Evolutionary conservation across 2,888 invertebrate genomes (phyloP).

Genomic region (Salticus scenicus): DNA sequence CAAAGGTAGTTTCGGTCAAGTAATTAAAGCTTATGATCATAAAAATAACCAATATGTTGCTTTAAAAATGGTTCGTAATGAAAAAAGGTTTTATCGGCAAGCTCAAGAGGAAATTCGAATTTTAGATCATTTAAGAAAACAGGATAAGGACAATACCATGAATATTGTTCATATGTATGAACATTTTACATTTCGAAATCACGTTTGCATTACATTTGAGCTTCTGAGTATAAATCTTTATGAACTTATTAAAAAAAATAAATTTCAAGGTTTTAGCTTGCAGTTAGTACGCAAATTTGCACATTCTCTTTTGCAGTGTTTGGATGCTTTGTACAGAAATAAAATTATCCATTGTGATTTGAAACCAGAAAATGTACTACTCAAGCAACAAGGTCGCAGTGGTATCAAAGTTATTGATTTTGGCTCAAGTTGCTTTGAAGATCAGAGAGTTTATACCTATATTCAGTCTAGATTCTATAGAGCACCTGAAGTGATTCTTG

Average conservation of each 20-base stretch:
- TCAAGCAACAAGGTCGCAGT: conserved; percentile 98
- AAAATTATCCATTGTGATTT: conserved; percentile 99
- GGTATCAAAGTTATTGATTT: conserved; percentile 99
- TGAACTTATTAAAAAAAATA: conserved; percentile 99
- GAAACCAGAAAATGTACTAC: conserved; percentile 98
- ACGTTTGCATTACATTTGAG: conserved; percentile 99
- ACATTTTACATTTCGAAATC: conserved; percentile 97
- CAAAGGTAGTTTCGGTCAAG: conserved; percentile 99
- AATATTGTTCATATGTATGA: conserved; percentile 99
- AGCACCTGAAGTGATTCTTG: conserved; percentile 96
- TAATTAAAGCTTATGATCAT: conserved; percentile 98
- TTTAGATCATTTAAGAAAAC: conserved; percentile 93
- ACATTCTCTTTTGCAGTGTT: conserved; percentile 95
- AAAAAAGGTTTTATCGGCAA: conserved; percentile 97
- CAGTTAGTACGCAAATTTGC: conserved; percentile 98
- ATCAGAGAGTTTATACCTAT: conserved; percentile 98
- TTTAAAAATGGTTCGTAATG: conserved; percentile 96
- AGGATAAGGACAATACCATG: conserved; percentile 97
- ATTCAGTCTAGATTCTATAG: conserved; percentile 99
- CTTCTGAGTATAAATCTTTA: conserved; percentile 96
- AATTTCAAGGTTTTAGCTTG: conserved; percentile 97
- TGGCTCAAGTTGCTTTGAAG: conserved; percentile 98
- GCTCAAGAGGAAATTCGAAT: conserved; percentile 99
- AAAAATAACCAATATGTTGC: conserved; percentile 96
- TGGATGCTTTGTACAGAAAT: conserved; percentile 94